Evolutionary conservation across 2,797 vertebrate species (phyloP).

Genomic region (Melanotaenia maccullochi): DNA sequence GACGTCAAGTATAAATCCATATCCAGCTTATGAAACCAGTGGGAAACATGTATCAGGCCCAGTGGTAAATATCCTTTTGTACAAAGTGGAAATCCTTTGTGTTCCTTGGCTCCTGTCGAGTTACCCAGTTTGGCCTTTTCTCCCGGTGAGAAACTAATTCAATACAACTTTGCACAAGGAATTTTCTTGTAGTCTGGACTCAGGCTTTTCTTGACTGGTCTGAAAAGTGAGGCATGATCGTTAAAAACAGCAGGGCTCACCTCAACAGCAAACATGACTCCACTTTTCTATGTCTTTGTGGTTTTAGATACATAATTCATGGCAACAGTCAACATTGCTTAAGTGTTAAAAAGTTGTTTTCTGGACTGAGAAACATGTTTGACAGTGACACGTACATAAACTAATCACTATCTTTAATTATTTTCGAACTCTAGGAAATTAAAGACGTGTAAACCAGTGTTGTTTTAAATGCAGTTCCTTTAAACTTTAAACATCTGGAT

Average conservation of each 20-base stretch:
- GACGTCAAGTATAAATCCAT: slow-evolving; percentile 43
- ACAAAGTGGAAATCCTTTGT: slow-evolving; percentile 23
- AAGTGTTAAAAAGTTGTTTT: slow-evolving; percentile 39
- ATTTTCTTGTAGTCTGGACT: slow-evolving; percentile 26
- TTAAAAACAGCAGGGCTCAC: slow-evolving; percentile 36
- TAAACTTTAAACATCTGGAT: neutral
- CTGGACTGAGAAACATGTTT: slow-evolving; percentile 34
- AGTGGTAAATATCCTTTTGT: slow-evolving; percentile 20
- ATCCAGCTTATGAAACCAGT: slow-evolving; percentile 12
- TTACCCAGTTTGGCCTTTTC: slow-evolving; percentile 35
- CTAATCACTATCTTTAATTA: slow-evolving; percentile 25
- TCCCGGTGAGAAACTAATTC: slow-evolving; percentile 43
- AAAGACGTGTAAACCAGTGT: neutral
- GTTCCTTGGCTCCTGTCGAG: slow-evolving; percentile 38
- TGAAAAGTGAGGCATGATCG: slow-evolving; percentile 5
- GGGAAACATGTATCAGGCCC: slow-evolving; percentile 26
- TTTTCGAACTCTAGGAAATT: slow-evolving; percentile 5
- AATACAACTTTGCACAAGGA: slow-evolving; percentile 32
- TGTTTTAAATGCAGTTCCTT: slow-evolving; percentile 7
- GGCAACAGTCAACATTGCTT: slow-evolving; percentile 22
- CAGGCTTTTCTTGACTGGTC: slow-evolving; percentile 23
- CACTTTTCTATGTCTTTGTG: slow-evolving; percentile 48
- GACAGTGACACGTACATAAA: slow-evolving; percentile 40
- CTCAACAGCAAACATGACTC: slow-evolving; percentile 18
- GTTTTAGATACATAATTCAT: slow-evolving; percentile 45